Conservation (phyloP, 2,113 vertebrate species). For the Xiphorhynchus elegans region DNA sequence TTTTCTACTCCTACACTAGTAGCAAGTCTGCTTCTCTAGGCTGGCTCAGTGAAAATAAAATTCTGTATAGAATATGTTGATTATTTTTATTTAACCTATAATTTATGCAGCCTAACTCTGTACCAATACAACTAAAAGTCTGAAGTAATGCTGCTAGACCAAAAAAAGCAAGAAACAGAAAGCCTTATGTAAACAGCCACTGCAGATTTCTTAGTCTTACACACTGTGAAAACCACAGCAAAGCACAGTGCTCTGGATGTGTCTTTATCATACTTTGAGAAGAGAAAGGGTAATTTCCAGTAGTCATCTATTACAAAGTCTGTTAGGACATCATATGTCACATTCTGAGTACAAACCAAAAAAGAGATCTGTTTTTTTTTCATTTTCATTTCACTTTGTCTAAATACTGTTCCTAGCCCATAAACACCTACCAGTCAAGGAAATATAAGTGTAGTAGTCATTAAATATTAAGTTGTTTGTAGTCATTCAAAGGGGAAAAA, state of each 20-base stretch:
- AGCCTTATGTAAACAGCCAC: background rate
- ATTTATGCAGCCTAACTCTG: background rate
- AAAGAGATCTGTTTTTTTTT: background rate
- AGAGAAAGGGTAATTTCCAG: background rate
- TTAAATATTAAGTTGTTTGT: background rate
- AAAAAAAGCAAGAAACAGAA: background rate
- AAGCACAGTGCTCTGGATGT: background rate
- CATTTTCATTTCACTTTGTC: background rate
- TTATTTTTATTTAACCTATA: slow-evolving; percentile 37
- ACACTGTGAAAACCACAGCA: background rate
- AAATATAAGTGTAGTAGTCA: background rate
- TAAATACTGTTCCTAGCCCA: background rate
- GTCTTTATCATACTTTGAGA: background rate
- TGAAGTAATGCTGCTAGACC: slow-evolving; percentile 9
- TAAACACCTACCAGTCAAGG: background rate
- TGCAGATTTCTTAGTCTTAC: background rate
- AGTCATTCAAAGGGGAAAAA: background rate
- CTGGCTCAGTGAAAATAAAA: background rate
- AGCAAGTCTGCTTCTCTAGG: slow-evolving; percentile 26
- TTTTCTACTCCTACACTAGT: slow-evolving; percentile 21
- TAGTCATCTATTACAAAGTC: background rate
- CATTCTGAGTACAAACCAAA: background rate
- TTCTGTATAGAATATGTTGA: background rate
- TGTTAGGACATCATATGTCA: background rate
- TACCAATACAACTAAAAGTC: background rate